Evolutionary conservation across 2,113 vertebrate genomes (phyloP).

Genomic region (Prinia subflava): DNA sequence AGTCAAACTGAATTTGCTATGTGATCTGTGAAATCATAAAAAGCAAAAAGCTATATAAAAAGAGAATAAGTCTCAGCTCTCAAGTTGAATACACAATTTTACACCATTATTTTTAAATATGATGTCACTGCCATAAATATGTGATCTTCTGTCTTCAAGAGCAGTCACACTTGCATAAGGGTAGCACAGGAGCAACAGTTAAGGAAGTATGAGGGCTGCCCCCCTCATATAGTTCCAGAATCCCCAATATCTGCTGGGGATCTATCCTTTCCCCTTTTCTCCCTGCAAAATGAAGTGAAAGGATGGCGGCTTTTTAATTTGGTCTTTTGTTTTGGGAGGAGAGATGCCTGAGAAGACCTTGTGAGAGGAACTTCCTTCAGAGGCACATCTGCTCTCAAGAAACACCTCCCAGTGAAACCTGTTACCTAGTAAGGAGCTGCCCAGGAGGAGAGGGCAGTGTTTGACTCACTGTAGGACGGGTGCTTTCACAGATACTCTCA

Average conservation of each 20-base stretch:
- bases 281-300: background rate
- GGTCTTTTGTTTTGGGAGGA: background rate
- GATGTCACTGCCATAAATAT: background rate
- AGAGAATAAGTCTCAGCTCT: background rate
- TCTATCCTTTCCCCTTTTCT: background rate
- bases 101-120: background rate
- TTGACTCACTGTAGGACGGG: background rate
- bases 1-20: background rate
- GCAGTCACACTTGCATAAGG: background rate
- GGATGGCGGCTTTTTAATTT: background rate
- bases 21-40: conserved; percentile 8
- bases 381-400: background rate
- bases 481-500: background rate
- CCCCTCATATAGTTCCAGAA: accelerated
- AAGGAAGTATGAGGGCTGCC: background rate
- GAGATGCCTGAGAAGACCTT: background rate
- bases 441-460: background rate
- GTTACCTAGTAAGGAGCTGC: background rate
- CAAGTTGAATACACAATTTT: background rate
- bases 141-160: background rate
- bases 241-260: background rate
- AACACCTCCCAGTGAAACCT: background rate
- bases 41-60: background rate
- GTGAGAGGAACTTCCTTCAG: background rate
- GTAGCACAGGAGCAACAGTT: background rate